Evolutionary conservation across 2,888 invertebrate genomes (phyloP).

Genomic region (Macrophya annulata): DNA sequence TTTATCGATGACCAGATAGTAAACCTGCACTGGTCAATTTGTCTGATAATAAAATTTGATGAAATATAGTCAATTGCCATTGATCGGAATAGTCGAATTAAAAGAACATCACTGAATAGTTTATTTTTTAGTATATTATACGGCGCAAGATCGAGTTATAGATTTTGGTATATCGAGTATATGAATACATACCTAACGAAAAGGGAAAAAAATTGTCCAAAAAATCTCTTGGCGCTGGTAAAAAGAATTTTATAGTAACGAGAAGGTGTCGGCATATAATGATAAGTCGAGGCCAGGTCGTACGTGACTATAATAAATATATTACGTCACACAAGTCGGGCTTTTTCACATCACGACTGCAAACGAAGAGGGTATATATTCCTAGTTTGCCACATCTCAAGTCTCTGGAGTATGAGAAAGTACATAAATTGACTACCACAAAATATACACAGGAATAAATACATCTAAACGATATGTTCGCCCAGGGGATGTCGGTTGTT

Average conservation of each 20-base stretch:
- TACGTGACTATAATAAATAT: slow-evolving; percentile 47
- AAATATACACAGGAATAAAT: not conserved
- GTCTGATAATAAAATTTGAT: not conserved
- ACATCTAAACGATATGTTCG: not conserved
- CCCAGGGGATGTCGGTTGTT: not conserved
- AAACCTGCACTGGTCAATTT: not conserved
- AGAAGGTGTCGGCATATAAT: not conserved
- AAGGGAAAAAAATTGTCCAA: not conserved
- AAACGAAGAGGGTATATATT: not conserved
- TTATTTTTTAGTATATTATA: not conserved
- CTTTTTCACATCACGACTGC: not conserved
- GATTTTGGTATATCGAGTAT: not conserved
- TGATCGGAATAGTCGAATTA: not conserved
- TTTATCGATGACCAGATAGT: not conserved
- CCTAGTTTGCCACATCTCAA: not conserved
- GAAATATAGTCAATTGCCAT: not conserved
- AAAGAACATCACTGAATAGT: not conserved
- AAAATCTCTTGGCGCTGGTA: not conserved
- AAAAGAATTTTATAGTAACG: not conserved
- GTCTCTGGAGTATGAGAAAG: not conserved
- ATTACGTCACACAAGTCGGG: not conserved
- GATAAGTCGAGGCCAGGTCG: slow-evolving; percentile 25
- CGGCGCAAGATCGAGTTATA: not conserved
- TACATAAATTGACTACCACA: not conserved
- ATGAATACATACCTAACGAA: not conserved